Percentiles rank a stretch among this genome's conserved stretches.
Evolutionary conservation across 92 coral and sea anemone species (phyloP).

Genomic region (Desmophyllum pertusum): DNA sequence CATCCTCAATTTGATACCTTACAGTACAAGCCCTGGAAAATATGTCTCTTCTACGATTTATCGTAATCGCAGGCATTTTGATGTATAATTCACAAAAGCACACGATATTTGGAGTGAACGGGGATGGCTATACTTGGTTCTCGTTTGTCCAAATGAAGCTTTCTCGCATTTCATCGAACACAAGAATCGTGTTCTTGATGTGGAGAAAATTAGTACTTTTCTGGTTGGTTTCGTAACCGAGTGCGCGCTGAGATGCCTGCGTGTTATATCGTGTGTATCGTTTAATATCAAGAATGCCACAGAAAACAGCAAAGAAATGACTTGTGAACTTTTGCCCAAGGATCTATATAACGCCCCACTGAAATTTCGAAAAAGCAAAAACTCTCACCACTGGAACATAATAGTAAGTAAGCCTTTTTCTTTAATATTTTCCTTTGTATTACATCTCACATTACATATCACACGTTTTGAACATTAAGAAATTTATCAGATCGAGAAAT

Average conservation of each 20-base stretch:
- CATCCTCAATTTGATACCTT: not conserved
- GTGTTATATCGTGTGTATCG: not conserved
- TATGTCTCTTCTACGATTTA: not conserved
- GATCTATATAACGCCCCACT: not conserved
- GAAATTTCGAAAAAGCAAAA: not conserved
- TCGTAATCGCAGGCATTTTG: not conserved
- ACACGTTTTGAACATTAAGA: not conserved
- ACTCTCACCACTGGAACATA: constrained; percentile 13
- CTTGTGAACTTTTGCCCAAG: not conserved
- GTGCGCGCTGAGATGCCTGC: not conserved
- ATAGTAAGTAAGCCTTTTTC: not conserved
- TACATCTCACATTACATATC: not conserved
- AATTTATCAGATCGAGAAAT: not conserved
- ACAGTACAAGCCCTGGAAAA: too few species aligned
- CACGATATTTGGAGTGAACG: not conserved
- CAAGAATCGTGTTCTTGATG: constrained; percentile 14
- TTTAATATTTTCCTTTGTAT: not conserved
- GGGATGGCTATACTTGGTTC: not conserved
- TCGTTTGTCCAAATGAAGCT: not conserved
- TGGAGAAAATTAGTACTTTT: not conserved
- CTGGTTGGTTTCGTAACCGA: constrained; percentile 8
- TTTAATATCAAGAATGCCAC: not conserved
- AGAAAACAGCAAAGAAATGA: not conserved
- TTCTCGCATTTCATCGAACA: constrained; percentile 9
- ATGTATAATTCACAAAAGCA: not conserved